Evolutionary conservation across 2,888 invertebrate species (phyloP).

Genomic region (Agrotis exclamationis): DNA sequence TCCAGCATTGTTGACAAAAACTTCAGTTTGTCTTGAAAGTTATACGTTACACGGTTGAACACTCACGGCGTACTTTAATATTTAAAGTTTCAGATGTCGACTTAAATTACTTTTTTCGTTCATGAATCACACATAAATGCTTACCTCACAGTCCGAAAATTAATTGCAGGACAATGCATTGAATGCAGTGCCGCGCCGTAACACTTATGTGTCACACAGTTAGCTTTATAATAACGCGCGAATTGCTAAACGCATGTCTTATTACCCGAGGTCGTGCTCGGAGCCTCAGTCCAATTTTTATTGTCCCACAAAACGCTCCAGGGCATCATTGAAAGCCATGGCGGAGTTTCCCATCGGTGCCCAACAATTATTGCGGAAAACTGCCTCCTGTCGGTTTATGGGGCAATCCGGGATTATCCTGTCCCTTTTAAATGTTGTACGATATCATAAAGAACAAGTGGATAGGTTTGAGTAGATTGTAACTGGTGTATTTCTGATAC

Average conservation of each 20-base stretch:
- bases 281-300: conserved; percentile 58
- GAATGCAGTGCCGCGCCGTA: no score
- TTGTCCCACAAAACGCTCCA: conserved; percentile 57
- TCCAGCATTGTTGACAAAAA: no score
- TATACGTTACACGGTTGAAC: no score
- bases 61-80: no score
- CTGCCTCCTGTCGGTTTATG: conserved; percentile 59
- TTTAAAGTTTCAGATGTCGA: no score
- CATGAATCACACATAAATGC: no score
- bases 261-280: not conserved
- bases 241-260: not conserved
- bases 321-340: conserved; percentile 43
- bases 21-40: no score
- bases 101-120: no score
- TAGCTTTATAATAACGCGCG: no score
- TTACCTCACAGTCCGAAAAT: no score
- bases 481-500: not conserved
- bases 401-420: conserved; percentile 62
- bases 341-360: conserved; percentile 51
- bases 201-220: no score
- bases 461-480: conserved; percentile 17
- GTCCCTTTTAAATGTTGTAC: conserved; percentile 61
- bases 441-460: conserved; percentile 60
- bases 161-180: no score
- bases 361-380: conserved; percentile 65